phyloP scores from a whole-genome alignment of 2,113 vertebrate species.

The Leptodactylus fuscus region DNA sequence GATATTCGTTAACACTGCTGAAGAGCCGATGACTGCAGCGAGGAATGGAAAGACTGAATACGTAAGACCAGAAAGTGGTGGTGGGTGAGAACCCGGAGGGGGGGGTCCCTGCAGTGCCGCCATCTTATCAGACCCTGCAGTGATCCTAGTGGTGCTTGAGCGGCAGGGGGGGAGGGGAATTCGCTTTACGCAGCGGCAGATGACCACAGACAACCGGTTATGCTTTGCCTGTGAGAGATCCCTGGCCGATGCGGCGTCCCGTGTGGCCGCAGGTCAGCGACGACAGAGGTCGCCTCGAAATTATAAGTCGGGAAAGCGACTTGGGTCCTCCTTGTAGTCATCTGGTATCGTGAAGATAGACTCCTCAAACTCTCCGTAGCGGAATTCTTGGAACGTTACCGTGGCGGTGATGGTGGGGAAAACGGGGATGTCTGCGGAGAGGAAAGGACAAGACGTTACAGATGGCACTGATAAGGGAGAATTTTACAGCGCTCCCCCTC shows the following conservation, averaged over 20 bases:
- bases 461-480: no score
- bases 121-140: slow-evolving; percentile 64
- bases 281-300: not conserved
- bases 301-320: slow-evolving; percentile 95
- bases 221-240: not conserved
- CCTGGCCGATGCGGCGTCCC: not conserved
- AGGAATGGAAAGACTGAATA: not conserved
- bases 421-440: slow-evolving; percentile 88
- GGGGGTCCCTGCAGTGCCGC: not conserved
- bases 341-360: slow-evolving; percentile 92
- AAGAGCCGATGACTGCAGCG: slow-evolving; percentile 66
- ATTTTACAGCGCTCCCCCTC: no score
- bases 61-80: not conserved
- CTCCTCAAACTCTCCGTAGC: slow-evolving; percentile 89
- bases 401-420: slow-evolving; percentile 99
- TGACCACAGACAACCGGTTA: not conserved
- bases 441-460: no score
- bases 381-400: slow-evolving; percentile 99
- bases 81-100: not conserved
- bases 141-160: slow-evolving; percentile 41
- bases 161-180: not conserved
- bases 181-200: slow-evolving; percentile 3
- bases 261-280: not conserved
- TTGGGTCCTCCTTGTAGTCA: slow-evolving; percentile 97
- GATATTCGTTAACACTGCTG: slow-evolving; percentile 63